Conservation (phyloP, 2,888 invertebrate genomes). For the Oligia strigilis region DNA sequence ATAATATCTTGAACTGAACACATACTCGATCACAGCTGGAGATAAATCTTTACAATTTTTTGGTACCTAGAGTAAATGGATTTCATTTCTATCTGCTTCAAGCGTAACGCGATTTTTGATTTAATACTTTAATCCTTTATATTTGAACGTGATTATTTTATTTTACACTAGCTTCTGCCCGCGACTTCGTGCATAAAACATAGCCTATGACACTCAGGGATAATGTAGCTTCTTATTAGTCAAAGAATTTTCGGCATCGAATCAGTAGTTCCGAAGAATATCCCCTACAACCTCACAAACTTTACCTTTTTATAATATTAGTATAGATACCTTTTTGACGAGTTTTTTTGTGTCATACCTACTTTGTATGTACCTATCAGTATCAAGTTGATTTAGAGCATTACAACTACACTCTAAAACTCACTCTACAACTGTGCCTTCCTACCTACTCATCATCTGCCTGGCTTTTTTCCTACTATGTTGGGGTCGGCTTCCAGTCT, state of each 20-base stretch:
- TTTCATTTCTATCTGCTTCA: constrained; percentile 43
- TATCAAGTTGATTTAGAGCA: neutral
- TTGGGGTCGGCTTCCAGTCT: neutral
- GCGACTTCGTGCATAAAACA: too few species aligned
- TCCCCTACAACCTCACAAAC: too few species aligned
- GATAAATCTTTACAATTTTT: constrained; percentile 43
- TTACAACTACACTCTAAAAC: too few species aligned
- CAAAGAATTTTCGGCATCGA: too few species aligned
- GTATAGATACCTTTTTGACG: neutral
- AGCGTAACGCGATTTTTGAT: constrained; percentile 30
- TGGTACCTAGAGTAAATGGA: constrained; percentile 35
- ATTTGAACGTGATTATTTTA: constrained; percentile 18
- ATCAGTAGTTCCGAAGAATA: too few species aligned
- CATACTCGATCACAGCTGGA: constrained; percentile 19
- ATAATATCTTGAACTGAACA: constrained; percentile 40
- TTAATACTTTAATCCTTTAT: constrained; percentile 34
- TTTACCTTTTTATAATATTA: too few species aligned
- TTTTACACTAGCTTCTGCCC: neutral
- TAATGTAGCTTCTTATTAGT: too few species aligned
- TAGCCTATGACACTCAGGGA: too few species aligned
- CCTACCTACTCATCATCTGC: too few species aligned
- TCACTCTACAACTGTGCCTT: too few species aligned
- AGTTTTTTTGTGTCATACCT: neutral
- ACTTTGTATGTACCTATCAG: neutral
- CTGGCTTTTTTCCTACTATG: neutral